Conservation (phyloP, 2,797 vertebrate species). For the Dermochelys coriacea region DNA sequence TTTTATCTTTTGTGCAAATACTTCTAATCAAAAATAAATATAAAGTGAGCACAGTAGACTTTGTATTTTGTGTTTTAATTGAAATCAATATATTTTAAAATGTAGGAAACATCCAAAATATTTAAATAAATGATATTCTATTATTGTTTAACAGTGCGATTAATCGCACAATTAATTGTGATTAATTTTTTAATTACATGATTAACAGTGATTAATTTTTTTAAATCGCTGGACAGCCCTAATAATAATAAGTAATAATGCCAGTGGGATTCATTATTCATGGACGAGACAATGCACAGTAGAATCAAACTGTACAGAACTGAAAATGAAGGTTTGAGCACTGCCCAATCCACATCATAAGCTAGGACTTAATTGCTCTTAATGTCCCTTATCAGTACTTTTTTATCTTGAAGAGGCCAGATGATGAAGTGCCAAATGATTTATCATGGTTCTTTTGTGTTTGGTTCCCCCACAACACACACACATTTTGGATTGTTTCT, state of each 20-base stretch:
- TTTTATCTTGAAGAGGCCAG: slow-evolving; percentile 62
- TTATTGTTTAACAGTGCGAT: too few species aligned
- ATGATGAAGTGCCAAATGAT: slow-evolving; percentile 2
- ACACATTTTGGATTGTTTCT: neutral
- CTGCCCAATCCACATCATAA: neutral
- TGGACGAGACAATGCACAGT: neutral
- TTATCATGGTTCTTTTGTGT: neutral
- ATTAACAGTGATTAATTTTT: too few species aligned
- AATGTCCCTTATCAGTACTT: slow-evolving; percentile 7
- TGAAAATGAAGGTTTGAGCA: neutral
- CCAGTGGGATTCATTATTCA: neutral
- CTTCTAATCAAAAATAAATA: too few species aligned
- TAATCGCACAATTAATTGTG: too few species aligned
- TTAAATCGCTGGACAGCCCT: neutral
- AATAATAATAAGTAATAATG: neutral
- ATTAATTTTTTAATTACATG: too few species aligned
- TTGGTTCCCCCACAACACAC: neutral
- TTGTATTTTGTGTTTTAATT: too few species aligned
- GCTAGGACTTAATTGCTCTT: slow-evolving; percentile 13
- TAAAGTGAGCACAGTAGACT: too few species aligned
- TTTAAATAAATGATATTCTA: too few species aligned
- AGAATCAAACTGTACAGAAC: neutral
- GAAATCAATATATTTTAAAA: too few species aligned
- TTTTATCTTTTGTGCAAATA: too few species aligned
- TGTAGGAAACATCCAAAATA: too few species aligned